Evolutionary conservation across 2,888 invertebrate species (phyloP).

Genomic region (Himalopsyche anomala): DNA sequence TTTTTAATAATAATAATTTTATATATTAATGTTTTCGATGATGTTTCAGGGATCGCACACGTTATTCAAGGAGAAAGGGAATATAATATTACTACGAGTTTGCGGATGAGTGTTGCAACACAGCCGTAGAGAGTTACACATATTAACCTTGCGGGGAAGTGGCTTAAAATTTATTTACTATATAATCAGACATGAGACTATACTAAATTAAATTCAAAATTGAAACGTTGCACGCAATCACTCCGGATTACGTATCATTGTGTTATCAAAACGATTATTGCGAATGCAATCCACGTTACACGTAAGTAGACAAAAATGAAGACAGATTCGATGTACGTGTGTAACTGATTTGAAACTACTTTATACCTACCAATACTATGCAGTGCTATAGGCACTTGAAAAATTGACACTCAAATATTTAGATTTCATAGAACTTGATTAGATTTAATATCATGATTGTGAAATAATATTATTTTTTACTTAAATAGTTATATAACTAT

Average conservation of each 20-base stretch:
- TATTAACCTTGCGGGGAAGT: constrained; percentile 49
- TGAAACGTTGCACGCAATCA: background rate
- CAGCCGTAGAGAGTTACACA: constrained; percentile 46
- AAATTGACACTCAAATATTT: no score
- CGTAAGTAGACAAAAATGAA: background rate
- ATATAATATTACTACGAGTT: constrained; percentile 18
- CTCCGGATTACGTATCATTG: background rate
- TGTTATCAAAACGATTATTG: background rate
- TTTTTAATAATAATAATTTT: no score
- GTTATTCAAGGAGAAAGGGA: constrained; percentile 50
- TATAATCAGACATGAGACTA: constrained; percentile 35
- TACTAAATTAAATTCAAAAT: constrained; percentile 23
- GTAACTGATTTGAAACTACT: background rate
- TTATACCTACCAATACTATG: background rate
- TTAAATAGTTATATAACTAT: no score
- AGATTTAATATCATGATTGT: no score
- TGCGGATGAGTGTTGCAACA: constrained; percentile 45
- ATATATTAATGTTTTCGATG: no score
- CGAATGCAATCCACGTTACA: constrained; percentile 1
- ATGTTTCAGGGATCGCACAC: background rate
- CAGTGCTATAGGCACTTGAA: no score
- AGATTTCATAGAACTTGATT: no score
- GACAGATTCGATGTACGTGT: background rate
- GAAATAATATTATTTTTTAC: no score
- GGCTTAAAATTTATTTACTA: constrained; percentile 23